These are phyloP conservation scores for Hippocampus abdominalis DNA, from an alignment of 2,113 vertebrate genomes.

Conservation along the genomic window DNA sequence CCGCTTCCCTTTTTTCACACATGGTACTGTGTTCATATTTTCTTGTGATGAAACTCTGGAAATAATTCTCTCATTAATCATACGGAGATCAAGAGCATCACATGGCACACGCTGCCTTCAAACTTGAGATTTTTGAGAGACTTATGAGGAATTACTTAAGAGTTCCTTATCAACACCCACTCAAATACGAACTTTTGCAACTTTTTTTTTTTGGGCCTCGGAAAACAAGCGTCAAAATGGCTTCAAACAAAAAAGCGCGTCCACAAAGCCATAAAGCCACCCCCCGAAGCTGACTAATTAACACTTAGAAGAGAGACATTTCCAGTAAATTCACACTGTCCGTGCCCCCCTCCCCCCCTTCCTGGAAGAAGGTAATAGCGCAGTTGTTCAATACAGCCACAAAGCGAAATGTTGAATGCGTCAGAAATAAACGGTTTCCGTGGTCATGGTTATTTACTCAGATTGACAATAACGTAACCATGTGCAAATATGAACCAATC, in stretches of 20 bases:
- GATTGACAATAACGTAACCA: slow-evolving; percentile 2
- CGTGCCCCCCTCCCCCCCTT: slow-evolving; percentile 51
- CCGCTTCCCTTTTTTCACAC: neutral
- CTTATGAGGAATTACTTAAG: slow-evolving; percentile 21
- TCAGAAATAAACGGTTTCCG: slow-evolving; percentile 18
- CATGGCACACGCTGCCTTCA: neutral
- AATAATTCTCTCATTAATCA: neutral
- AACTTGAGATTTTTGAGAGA: neutral
- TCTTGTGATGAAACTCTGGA: neutral
- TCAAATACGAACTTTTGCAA: slow-evolving; percentile 37
- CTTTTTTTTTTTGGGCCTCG: slow-evolving; percentile 39
- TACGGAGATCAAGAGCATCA: neutral
- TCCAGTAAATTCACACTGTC: slow-evolving; percentile 67
- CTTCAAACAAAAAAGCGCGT: slow-evolving; percentile 44
- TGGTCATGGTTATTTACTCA: neutral
- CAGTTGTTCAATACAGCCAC: slow-evolving; percentile 57
- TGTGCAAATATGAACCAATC: slow-evolving; percentile 1
- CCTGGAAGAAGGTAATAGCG: slow-evolving; percentile 61
- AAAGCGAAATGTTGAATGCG: slow-evolving; percentile 56
- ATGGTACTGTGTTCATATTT: neutral
- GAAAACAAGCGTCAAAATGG: slow-evolving; percentile 40
- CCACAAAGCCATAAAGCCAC: slow-evolving; percentile 61
- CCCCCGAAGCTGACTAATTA: slow-evolving; percentile 59
- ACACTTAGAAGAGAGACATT: slow-evolving; percentile 55
- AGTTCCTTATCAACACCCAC: slow-evolving; percentile 35